These are phyloP conservation scores for Neoitamus cyanurus DNA, from an alignment of 2,888 invertebrate species.

Conservation along the genomic window DNA sequence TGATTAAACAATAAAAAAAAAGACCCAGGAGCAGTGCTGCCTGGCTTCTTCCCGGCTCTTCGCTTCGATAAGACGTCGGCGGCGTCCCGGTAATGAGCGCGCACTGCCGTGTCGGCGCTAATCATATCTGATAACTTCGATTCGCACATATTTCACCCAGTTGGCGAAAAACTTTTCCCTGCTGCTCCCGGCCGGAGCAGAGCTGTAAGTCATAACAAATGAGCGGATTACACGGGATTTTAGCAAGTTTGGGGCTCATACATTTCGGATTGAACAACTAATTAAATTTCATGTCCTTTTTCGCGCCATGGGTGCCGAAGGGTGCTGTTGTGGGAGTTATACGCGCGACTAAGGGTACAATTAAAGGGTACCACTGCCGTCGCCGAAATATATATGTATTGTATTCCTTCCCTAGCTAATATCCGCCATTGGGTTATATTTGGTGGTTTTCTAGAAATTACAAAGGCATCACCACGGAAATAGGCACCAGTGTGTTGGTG, in stretches of 20 bases:
- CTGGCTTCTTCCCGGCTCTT: neutral
- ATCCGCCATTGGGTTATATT: neutral
- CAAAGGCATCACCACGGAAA: neutral
- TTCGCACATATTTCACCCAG: slow-evolving; percentile 29
- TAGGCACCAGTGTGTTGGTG: neutral
- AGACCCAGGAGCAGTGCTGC: neutral
- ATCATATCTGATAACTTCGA: slow-evolving; percentile 39
- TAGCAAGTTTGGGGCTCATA: neutral
- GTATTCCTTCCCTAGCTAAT: neutral
- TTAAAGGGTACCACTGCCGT: neutral
- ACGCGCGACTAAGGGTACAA: neutral
- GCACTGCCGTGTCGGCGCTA: slow-evolving; percentile 19
- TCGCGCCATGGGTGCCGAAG: neutral
- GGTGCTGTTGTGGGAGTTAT: neutral
- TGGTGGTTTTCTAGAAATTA: neutral
- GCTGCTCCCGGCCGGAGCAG: neutral
- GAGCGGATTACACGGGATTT: neutral
- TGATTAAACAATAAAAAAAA: slow-evolving; percentile 49
- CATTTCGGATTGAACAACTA: neutral
- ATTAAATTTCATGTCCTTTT: slow-evolving; percentile 4
- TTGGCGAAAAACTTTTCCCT: slow-evolving; percentile 8
- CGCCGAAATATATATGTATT: neutral
- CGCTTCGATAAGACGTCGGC: neutral
- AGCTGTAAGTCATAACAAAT: neutral
- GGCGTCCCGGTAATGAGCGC: neutral